These are phyloP conservation scores for Nerophis lumbriciformis DNA, from an alignment of 2,113 vertebrate genomes.

Conservation along the genomic window DNA sequence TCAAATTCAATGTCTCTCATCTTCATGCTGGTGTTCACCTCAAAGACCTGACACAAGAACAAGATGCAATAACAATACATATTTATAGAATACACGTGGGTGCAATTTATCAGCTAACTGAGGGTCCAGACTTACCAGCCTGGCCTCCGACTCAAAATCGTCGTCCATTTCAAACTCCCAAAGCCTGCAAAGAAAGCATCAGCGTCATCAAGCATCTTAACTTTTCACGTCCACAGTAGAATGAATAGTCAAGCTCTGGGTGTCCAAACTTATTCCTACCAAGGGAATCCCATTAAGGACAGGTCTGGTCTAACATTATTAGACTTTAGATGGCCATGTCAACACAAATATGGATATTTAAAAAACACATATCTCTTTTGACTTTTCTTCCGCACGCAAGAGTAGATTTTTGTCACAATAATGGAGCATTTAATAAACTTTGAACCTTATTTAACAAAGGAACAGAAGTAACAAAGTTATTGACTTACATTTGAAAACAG, in stretches of 20 bases:
- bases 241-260: not conserved
- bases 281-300: too few relatives aligned
- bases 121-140: not conserved
- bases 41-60: conserved; percentile 6
- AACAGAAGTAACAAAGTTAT: too few relatives aligned
- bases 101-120: not conserved
- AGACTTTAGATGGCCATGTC: too few relatives aligned
- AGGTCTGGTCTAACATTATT: too few relatives aligned
- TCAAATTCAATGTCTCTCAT: conserved; percentile 15
- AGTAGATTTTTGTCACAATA: too few relatives aligned
- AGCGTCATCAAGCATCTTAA: not conserved
- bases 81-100: not conserved
- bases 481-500: too few relatives aligned
- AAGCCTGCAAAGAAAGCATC: conserved; percentile 5
- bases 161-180: conserved; percentile 5
- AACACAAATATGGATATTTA: too few relatives aligned
- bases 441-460: too few relatives aligned
- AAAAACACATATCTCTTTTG: too few relatives aligned
- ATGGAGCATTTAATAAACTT: too few relatives aligned
- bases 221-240: not conserved
- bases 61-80: not conserved
- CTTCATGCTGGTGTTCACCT: conserved; percentile 14
- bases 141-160: not conserved
- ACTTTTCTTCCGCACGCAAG: too few relatives aligned
- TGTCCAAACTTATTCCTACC: too few relatives aligned